Evolutionary conservation across 2,888 invertebrate species (phyloP).

Genomic region (Ophioninae sp.): DNA sequence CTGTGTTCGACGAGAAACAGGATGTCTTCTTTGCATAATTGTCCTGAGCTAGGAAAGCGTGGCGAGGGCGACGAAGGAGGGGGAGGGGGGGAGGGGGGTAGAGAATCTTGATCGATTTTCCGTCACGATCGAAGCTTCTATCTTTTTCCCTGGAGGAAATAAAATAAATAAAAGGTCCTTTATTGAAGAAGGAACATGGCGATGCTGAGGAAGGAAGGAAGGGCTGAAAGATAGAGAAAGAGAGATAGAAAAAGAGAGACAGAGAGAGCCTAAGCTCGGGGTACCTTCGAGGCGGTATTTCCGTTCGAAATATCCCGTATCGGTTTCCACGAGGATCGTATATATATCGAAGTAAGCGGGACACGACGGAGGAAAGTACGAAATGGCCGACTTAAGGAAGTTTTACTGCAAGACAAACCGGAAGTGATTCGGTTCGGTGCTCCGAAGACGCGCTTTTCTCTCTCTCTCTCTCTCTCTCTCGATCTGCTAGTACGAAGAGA

Average conservation of each 20-base stretch:
- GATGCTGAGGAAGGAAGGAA: constrained; percentile 15
- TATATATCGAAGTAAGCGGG: constrained; percentile 52
- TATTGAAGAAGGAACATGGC: constrained; percentile 34
- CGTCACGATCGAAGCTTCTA: constrained; percentile 4
- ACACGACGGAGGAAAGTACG: constrained; percentile 64
- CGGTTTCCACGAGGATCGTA: constrained; percentile 53
- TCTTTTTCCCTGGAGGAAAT: constrained; percentile 47
- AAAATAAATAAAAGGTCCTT: constrained; percentile 36
- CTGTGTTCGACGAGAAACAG: not conserved
- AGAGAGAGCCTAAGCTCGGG: not conserved
- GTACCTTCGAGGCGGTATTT: constrained; percentile 63
- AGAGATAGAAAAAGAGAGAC: not conserved
- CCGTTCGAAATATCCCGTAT: constrained; percentile 70
- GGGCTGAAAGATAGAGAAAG: not conserved
- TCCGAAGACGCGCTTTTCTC: constrained; percentile 61
- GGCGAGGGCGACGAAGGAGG: not conserved
- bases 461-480: constrained; percentile 59
- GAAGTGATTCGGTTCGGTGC: constrained; percentile 75
- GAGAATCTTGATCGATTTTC: too few species aligned
- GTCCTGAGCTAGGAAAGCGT: not conserved
- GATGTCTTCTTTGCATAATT: constrained; percentile 4
- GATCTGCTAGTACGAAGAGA: constrained; percentile 23
- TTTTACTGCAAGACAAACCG: constrained; percentile 78
- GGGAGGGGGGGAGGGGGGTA: not conserved
- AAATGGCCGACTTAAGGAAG: constrained; percentile 75